These are phyloP conservation scores for Drepana arcuata DNA, from an alignment of 1,140 invertebrate species.

Conservation along the genomic window DNA sequence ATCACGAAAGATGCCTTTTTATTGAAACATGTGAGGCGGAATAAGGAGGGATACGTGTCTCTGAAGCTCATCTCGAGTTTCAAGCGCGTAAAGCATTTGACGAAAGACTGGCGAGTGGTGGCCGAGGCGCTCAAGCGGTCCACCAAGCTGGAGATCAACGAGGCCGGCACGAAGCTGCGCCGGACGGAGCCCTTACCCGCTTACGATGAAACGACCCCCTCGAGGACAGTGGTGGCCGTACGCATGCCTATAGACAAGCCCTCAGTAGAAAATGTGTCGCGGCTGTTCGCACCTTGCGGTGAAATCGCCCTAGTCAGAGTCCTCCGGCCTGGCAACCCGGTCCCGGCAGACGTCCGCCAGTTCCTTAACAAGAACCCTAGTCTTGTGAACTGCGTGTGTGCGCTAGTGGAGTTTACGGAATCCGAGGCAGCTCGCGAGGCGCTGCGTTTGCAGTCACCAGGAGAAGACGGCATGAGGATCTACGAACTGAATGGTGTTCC, in stretches of 20 bases:
- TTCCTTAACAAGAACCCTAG: slow-evolving; percentile 93
- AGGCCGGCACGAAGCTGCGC: slow-evolving; percentile 91
- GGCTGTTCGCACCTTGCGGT: slow-evolving; percentile 88
- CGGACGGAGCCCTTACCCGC: slow-evolving; percentile 88
- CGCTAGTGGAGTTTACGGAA: slow-evolving; percentile 90
- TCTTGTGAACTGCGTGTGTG: slow-evolving; percentile 86
- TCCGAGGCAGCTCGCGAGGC: slow-evolving; percentile 88
- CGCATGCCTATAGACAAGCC: slow-evolving; percentile 87
- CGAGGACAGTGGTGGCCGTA: slow-evolving; percentile 90
- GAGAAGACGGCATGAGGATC: slow-evolving; percentile 67
- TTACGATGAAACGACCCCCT: slow-evolving; percentile 92
- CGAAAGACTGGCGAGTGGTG: slow-evolving; percentile 94
- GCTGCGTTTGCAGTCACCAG: slow-evolving; percentile 73
- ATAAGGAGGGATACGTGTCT: slow-evolving; percentile 95
- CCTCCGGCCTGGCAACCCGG: slow-evolving; percentile 87
- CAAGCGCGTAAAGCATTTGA: slow-evolving; percentile 92
- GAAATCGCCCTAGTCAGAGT: slow-evolving; percentile 91
- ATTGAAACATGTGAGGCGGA: slow-evolving; percentile 93
- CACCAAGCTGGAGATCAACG: slow-evolving; percentile 89
- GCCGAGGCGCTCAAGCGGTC: slow-evolving; percentile 86
- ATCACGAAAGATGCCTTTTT: slow-evolving; percentile 96
- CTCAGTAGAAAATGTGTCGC: slow-evolving; percentile 89
- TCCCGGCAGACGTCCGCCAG: slow-evolving; percentile 90
- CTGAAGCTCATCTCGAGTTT: slow-evolving; percentile 95
- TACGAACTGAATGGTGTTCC: slow-evolving; percentile 75